Evolutionary conservation across 2,113 vertebrate species (phyloP).

Genomic region (Odocoileus virginianus): DNA sequence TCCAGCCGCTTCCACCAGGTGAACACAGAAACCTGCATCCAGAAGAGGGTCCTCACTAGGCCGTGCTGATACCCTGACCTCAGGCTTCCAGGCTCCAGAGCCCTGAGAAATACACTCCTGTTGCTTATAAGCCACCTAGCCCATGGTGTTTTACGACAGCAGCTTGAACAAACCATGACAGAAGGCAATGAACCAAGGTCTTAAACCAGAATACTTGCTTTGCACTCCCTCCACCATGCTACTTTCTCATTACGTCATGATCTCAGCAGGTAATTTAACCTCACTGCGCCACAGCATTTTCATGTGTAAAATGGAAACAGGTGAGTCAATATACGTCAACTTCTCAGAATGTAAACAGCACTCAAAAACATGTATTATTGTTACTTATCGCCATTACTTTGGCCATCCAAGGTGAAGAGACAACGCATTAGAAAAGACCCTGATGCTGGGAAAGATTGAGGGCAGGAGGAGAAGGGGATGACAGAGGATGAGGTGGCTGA

Average conservation of each 20-base stretch:
- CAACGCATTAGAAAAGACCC: neutral
- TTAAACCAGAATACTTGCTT: neutral
- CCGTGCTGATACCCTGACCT: too few species aligned
- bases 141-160: accelerated
- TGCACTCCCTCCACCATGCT: accelerated
- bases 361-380: neutral
- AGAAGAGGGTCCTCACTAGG: neutral
- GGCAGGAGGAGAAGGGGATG: neutral
- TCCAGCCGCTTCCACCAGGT: neutral
- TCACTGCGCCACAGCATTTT: neutral
- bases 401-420: neutral
- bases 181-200: neutral
- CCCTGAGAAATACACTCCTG: neutral
- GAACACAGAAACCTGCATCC: neutral
- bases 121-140: neutral
- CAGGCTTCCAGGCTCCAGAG: neutral
- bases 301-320: neutral
- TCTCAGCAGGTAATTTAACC: neutral
- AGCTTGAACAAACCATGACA: neutral
- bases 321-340: neutral
- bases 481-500: neutral
- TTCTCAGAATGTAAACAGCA: neutral
- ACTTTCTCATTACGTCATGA: neutral
- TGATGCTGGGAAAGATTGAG: neutral
- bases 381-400: neutral